phyloP scores from a whole-genome alignment of 1,140 invertebrate genomes.

The Trichoplusia ni region DNA sequence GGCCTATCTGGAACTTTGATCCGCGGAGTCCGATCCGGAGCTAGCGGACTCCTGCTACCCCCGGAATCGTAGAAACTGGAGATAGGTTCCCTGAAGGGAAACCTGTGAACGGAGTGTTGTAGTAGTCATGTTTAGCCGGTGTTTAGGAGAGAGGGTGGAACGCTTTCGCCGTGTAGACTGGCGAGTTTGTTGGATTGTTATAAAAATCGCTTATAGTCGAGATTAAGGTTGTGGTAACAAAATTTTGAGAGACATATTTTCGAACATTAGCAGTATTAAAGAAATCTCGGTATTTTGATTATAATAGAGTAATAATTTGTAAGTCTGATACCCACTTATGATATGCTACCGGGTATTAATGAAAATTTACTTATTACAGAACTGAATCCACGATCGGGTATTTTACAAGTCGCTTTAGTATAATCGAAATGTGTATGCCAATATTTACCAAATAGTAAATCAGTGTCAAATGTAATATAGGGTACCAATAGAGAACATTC shows the following conservation, averaged over 20 bases:
- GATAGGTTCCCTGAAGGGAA: slow-evolving; percentile 35
- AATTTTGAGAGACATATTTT: slow-evolving; percentile 78
- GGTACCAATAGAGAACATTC: slow-evolving; percentile 69
- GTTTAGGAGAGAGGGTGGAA: slow-evolving; percentile 41
- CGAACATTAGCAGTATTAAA: slow-evolving; percentile 69
- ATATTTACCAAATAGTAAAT: slow-evolving; percentile 65
- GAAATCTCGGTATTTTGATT: slow-evolving; percentile 69
- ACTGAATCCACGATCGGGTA: slow-evolving; percentile 49
- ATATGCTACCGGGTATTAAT: slow-evolving; percentile 40
- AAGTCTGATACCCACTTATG: slow-evolving; percentile 58
- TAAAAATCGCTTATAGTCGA: slow-evolving; percentile 67
- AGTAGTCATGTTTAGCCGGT: slow-evolving; percentile 45
- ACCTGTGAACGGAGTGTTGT: slow-evolving; percentile 40
- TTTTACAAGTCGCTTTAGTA: slow-evolving; percentile 50
- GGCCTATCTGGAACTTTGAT: slow-evolving; percentile 76
- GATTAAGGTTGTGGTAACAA: slow-evolving; percentile 78
- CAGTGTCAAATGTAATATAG: slow-evolving; percentile 79
- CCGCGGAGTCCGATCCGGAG: slow-evolving; percentile 76
- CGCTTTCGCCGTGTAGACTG: slow-evolving; percentile 55
- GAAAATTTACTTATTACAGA: slow-evolving; percentile 46
- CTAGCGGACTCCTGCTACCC: slow-evolving; percentile 58
- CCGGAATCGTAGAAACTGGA: slow-evolving; percentile 55
- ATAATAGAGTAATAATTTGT: slow-evolving; percentile 55
- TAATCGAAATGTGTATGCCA: slow-evolving; percentile 61
- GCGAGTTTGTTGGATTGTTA: slow-evolving; percentile 67